A percentile compares a stretch with the other conserved stretches of the same genome.
Evolutionary conservation across 1,140 invertebrate species (phyloP).

Genomic region (Trinorchestia longiramus): DNA sequence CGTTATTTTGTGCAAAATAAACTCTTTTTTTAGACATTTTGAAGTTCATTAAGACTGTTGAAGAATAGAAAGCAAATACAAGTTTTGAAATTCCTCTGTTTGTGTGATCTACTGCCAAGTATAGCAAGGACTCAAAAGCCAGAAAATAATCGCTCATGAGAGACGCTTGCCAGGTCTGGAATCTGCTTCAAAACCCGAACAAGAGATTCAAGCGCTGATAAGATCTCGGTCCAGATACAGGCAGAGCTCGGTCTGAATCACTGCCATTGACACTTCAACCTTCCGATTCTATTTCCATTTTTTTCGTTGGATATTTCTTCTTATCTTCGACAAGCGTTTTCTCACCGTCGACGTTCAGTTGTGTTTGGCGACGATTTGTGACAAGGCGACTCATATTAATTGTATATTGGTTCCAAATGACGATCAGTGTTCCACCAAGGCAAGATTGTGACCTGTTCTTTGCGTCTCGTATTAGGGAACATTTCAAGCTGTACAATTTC

Average conservation of each 20-base stretch:
- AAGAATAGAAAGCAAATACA: too few relatives aligned
- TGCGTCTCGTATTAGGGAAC: not conserved
- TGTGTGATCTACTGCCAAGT: not conserved
- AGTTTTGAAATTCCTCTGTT: not conserved
- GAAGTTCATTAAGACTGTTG: too few relatives aligned
- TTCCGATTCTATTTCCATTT: conserved; percentile 23
- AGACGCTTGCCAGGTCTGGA: not conserved
- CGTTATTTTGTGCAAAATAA: too few relatives aligned
- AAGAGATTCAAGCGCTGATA: not conserved
- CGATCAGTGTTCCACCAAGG: conserved; percentile 12
- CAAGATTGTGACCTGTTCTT: not conserved
- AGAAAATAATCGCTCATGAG: not conserved
- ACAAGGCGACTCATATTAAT: conserved; percentile 36
- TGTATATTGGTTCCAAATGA: not conserved
- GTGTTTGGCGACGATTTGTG: conserved; percentile 52
- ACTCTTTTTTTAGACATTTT: too few relatives aligned
- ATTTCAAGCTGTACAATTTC: not conserved
- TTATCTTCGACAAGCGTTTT: conserved; percentile 30
- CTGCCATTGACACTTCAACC: conserved; percentile 36
- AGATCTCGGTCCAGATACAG: not conserved
- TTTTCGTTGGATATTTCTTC: not conserved
- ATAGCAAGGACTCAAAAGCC: not conserved
- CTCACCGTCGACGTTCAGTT: conserved; percentile 20
- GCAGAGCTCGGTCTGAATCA: conserved; percentile 14
- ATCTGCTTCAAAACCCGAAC: conserved; percentile 26